Percentiles rank a stretch among this genome's conserved stretches.
These are phyloP conservation scores for Catostylus mosaicus DNA, from an alignment of 30 jellyfish, hydroid and myxozoan genomes.

Conservation along the genomic window DNA sequence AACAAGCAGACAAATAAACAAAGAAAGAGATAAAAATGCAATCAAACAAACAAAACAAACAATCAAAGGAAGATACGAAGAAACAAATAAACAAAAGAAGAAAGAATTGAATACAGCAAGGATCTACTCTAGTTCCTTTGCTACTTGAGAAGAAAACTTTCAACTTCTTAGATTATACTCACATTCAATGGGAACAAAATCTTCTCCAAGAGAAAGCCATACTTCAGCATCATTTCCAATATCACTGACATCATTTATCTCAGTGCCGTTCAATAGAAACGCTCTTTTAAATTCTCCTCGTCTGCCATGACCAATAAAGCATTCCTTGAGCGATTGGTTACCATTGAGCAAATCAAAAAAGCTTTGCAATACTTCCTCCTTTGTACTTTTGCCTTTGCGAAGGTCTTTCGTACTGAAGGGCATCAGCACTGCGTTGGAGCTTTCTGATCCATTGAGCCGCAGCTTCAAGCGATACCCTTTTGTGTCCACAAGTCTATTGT, in stretches of 20 bases:
- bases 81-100: too few relatives aligned
- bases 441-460: slow-evolving; percentile 62
- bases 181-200: slow-evolving; percentile 82
- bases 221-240: slow-evolving; percentile 51
- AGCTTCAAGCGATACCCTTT: slow-evolving; percentile 63
- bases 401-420: slow-evolving; percentile 65
- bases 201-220: slow-evolving; percentile 92
- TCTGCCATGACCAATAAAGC: slow-evolving; percentile 58
- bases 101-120: neutral
- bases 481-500: slow-evolving; percentile 60
- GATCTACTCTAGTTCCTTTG: neutral
- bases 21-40: too few relatives aligned
- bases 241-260: slow-evolving; percentile 37
- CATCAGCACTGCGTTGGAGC: slow-evolving; percentile 31
- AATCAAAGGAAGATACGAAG: too few relatives aligned
- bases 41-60: too few relatives aligned
- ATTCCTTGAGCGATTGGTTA: slow-evolving; percentile 39
- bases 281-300: slow-evolving; percentile 69
- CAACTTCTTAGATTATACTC: neutral
- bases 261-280: slow-evolving; percentile 70
- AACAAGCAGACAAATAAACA: too few relatives aligned
- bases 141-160: neutral
- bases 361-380: slow-evolving; percentile 40
- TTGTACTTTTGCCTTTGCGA: slow-evolving; percentile 63
- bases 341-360: slow-evolving; percentile 71